Base-by-base conservation (phyloP, 1,140 invertebrate genomes). In the Drusus annulatus region DNA sequence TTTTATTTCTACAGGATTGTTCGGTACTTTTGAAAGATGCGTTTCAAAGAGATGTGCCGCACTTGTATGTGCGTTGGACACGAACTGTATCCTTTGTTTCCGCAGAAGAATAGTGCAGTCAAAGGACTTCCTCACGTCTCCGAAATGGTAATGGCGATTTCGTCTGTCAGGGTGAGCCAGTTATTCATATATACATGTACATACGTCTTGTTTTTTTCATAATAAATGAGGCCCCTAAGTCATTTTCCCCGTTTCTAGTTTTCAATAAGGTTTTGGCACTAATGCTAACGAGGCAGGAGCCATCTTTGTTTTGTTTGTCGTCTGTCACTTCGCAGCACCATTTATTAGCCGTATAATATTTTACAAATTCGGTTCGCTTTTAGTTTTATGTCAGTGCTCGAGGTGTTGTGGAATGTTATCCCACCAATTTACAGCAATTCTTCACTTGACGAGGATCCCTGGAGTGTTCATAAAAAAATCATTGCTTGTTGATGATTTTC, bases 21-120 rank as follows among this genome's bases (percentile, higher is more conserved):
- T 45, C 36, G 8, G 36, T 45, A 13, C 13, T 45, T 45, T 45
- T 45, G 36, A 45, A 45, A 0, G 62, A 45, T 78, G 52, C 31
- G 79, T 54, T 76, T 79, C 50, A 58, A 76, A 19, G 56, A 63
- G 56, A 76, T 80, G 58, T 83, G 82, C 31, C 79, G 82, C 60
- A 75, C 79, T 5, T 83, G 82, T 65, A 83, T 83, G 82, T 68
- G 79, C 76, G 77, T 75, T n/a, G 17, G 23, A 1, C 52, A 77
- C 21, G 45, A 63, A n/a, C 56, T 76, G 78, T 25, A 36, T 52
- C 71, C 81, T n/a, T 45, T 82, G 3, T 78, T 68, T 50, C 25
- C 75, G 0, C 36, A 45, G 36, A 45, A 45, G 36, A 13, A 45
- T 2, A 45, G 36, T 45, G 23, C 36, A 4, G 25, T 51, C 3